A percentile compares a stretch with the other conserved stretches of the same genome.
These are phyloP conservation scores for Lagopus muta DNA, from an alignment of 2,113 vertebrate species.

Conservation along the genomic window DNA sequence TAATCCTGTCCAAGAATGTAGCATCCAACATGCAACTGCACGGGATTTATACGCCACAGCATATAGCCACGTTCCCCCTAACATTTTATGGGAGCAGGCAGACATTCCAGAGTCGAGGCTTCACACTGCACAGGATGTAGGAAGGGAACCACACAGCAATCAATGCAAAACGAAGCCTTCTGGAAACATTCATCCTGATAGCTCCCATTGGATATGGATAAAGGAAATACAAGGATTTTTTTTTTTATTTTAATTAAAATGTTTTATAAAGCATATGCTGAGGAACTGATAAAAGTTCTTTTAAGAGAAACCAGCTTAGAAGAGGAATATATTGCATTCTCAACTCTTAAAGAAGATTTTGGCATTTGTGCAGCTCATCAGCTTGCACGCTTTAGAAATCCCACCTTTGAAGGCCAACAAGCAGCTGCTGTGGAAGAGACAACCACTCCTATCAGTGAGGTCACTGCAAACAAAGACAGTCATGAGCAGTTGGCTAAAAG, in stretches of 20 bases:
- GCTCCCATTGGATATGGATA: neutral
- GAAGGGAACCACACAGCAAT: constrained; percentile 13
- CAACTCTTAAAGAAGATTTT: neutral
- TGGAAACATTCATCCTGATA: constrained; percentile 3
- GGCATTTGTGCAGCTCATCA: neutral
- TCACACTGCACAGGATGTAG: constrained; percentile 4
- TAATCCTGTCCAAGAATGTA: neutral
- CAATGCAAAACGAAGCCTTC: neutral
- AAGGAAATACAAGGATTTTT: neutral
- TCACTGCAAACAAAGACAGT: neutral
- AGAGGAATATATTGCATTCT: neutral
- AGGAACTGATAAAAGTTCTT: neutral
- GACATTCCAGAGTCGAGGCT: constrained; percentile 17
- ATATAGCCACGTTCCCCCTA: neutral
- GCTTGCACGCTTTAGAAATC: neutral
- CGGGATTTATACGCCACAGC: neutral
- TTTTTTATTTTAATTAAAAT: neutral
- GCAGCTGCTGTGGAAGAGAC: neutral
- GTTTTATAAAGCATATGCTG: neutral
- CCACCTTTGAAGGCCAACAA: neutral
- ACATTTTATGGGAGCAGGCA: neutral
- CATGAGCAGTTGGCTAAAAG: neutral
- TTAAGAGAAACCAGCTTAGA: neutral
- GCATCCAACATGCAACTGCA: neutral
- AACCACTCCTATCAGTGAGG: neutral